phyloP scores from a whole-genome alignment of 1,140 invertebrate genomes.

The Sipha flava region DNA sequence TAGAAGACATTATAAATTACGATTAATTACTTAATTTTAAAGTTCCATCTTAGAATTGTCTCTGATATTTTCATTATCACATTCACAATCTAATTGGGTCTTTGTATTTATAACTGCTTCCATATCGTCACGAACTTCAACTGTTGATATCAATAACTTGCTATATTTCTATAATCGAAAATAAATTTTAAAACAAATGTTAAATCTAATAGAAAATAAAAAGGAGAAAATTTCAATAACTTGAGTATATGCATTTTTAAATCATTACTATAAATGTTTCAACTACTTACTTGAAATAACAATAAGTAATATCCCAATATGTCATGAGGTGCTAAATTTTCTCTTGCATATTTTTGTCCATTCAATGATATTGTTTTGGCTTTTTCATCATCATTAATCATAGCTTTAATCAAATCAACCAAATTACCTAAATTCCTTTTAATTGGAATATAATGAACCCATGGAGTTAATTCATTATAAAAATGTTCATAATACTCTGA shows the following conservation, averaged over 20 bases:
- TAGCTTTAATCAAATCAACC: constrained; percentile 70
- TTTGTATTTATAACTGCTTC: constrained; percentile 59
- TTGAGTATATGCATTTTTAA: too few relatives aligned
- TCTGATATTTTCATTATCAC: not conserved
- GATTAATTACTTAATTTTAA: too few relatives aligned
- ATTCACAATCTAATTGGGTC: constrained; percentile 39
- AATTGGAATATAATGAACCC: constrained; percentile 76
- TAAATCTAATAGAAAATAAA: not conserved
- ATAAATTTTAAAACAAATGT: constrained; percentile 30
- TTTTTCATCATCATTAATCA: constrained; percentile 64
- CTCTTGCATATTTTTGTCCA: constrained; percentile 63
- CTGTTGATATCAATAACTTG: constrained; percentile 52
- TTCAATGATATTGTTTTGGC: constrained; percentile 61
- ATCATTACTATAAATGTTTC: too few relatives aligned
- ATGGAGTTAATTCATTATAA: constrained; percentile 66
- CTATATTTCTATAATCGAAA: constrained; percentile 57
- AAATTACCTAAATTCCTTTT: constrained; percentile 73
- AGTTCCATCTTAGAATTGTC: not conserved
- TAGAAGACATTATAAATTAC: too few relatives aligned
- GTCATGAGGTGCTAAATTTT: constrained; percentile 73
- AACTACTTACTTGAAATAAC: constrained; percentile 64
- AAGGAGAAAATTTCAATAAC: not conserved
- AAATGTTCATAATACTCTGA: constrained; percentile 93
- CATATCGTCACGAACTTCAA: constrained; percentile 60
- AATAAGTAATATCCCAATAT: constrained; percentile 83